Conservation (phyloP, 2,113 vertebrate species). For the Bubo bubo region DNA sequence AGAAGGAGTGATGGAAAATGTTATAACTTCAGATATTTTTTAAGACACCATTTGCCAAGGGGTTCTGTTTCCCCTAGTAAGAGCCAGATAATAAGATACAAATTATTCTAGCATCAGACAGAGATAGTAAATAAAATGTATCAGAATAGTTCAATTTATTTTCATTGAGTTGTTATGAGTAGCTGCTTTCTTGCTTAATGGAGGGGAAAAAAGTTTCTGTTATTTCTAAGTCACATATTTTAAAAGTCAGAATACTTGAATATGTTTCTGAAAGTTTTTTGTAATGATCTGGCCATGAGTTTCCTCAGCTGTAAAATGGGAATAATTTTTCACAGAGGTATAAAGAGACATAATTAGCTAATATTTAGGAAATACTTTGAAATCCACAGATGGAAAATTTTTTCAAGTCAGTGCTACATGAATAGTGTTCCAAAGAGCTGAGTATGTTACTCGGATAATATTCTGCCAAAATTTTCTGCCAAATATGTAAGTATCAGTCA, state of each 20-base stretch:
- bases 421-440: neutral
- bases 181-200: neutral
- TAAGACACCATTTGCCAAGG: neutral
- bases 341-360: neutral
- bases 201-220: neutral
- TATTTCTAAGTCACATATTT: neutral
- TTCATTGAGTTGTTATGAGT: neutral
- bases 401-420: neutral
- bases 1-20: neutral
- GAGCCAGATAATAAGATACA: neutral
- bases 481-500: neutral
- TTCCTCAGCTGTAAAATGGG: neutral
- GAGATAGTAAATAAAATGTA: neutral
- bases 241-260: neutral
- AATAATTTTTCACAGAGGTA: neutral
- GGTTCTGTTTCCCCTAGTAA: neutral
- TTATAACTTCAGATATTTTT: neutral
- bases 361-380: neutral
- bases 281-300: neutral
- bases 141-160: neutral
- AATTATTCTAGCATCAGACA: neutral
- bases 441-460: neutral
- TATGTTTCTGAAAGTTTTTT: neutral
- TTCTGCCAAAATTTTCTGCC: slow-evolving; percentile 18
- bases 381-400: neutral